Percentiles rank a stretch among this genome's conserved stretches.
phyloP scores from a whole-genome alignment of 2,113 vertebrate genomes.

The Cottus gobio region DNA sequence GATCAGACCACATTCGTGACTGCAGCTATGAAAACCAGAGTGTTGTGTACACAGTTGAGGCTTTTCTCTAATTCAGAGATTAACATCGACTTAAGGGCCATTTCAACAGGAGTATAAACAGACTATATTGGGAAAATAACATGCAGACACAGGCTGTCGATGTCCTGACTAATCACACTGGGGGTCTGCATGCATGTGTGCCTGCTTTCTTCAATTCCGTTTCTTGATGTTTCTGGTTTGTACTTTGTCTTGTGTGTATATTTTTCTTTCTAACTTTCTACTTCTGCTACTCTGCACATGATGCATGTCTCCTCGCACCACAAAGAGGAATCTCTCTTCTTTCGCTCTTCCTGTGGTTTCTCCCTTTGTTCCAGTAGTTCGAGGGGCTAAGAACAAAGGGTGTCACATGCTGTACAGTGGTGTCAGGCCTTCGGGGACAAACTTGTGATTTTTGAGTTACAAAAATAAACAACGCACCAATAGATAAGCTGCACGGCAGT shows the following conservation, averaged over 20 bases:
- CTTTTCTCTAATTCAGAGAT: conserved; percentile 37
- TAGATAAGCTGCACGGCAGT: neutral
- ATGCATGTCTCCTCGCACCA: neutral
- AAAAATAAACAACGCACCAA: neutral
- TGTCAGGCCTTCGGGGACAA: neutral
- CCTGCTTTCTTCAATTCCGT: neutral
- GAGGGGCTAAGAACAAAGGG: neutral
- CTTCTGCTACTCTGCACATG: neutral
- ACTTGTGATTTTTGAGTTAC: neutral
- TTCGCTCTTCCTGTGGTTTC: neutral
- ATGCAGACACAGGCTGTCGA: conserved; percentile 1
- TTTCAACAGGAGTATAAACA: conserved; percentile 9
- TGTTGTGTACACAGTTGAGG: conserved; percentile 16
- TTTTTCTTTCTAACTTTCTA: neutral
- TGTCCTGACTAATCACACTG: neutral
- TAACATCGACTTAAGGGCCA: conserved; percentile 14
- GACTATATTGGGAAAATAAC: conserved; percentile 9
- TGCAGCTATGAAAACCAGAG: neutral
- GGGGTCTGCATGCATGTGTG: neutral
- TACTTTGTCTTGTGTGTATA: neutral
- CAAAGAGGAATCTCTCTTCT: neutral
- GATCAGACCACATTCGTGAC: conserved; percentile 15
- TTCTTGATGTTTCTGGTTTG: neutral
- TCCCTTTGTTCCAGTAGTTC: neutral
- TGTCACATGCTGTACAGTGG: neutral